Conservation (phyloP, 2,113 vertebrate genomes). For the Grus americana region DNA sequence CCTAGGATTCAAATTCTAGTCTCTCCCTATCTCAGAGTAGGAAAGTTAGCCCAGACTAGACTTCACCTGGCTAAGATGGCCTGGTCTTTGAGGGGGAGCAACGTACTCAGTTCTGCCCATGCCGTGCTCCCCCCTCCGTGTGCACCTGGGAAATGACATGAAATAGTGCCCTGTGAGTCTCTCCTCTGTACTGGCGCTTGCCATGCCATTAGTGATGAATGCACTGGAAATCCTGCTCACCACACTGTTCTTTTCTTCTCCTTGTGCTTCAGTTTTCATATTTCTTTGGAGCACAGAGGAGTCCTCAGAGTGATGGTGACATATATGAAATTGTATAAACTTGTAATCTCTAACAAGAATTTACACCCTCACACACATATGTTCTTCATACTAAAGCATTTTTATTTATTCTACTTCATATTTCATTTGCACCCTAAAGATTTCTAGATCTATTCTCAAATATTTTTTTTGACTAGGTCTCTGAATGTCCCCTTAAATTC, state of each 20-base stretch:
- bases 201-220: not conserved
- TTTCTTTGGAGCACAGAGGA: not conserved
- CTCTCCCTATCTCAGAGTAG: not conserved
- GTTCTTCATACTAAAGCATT: not conserved
- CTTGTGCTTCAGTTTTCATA: not conserved
- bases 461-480: not conserved
- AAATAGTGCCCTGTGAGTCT: not conserved
- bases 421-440: not conserved
- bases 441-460: not conserved
- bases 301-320: not conserved
- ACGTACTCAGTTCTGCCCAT: not conserved
- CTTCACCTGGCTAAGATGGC: not conserved
- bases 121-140: fast-evolving
- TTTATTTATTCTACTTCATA: not conserved
- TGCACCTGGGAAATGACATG: not conserved
- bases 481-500: constrained; percentile 21
- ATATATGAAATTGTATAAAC: not conserved
- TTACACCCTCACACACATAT: not conserved
- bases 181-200: not conserved
- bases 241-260: not conserved
- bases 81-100: not conserved
- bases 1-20: not conserved
- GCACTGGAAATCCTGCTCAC: not conserved
- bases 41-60: not conserved
- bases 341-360: not conserved